phyloP scores from a whole-genome alignment of 2,797 vertebrate species.

The Sorex maritimensis region DNA sequence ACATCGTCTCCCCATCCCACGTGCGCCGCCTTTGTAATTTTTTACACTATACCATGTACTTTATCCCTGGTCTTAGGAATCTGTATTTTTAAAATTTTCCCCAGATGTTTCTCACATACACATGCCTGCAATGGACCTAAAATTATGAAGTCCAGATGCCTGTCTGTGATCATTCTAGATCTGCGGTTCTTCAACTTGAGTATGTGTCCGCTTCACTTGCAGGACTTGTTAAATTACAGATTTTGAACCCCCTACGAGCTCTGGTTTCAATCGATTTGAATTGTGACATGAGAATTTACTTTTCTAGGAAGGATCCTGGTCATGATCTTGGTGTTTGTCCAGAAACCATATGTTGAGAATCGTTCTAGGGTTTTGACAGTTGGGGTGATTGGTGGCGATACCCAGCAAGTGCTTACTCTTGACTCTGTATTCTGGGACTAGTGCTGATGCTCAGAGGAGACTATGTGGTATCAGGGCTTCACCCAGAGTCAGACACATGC shows the following conservation, averaged over 20 bases:
- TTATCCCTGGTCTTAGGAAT: not conserved
- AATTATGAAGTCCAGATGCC: not conserved
- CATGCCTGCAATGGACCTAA: rapidly evolving
- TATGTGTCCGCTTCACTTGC: not conserved
- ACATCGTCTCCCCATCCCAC: too few species aligned
- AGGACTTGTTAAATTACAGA: not conserved
- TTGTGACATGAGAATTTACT: not conserved
- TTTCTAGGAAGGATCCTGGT: not conserved
- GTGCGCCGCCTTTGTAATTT: too few species aligned
- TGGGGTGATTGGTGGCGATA: too few species aligned
- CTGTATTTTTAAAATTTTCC: not conserved
- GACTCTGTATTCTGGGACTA: too few species aligned
- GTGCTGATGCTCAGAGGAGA: too few species aligned
- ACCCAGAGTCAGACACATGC: too few species aligned
- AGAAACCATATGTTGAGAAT: not conserved
- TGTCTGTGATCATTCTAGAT: not conserved
- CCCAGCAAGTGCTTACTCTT: too few species aligned
- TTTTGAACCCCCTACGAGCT: not conserved
- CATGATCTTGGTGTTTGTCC: not conserved
- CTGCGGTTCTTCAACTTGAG: not conserved
- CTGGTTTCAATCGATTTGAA: not conserved
- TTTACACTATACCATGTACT: too few species aligned
- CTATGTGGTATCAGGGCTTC: too few species aligned
- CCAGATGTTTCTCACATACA: not conserved
- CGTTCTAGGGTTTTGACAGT: too few species aligned